Conservation (phyloP, 2,888 invertebrate genomes). For the Chymomyza amoena region DNA sequence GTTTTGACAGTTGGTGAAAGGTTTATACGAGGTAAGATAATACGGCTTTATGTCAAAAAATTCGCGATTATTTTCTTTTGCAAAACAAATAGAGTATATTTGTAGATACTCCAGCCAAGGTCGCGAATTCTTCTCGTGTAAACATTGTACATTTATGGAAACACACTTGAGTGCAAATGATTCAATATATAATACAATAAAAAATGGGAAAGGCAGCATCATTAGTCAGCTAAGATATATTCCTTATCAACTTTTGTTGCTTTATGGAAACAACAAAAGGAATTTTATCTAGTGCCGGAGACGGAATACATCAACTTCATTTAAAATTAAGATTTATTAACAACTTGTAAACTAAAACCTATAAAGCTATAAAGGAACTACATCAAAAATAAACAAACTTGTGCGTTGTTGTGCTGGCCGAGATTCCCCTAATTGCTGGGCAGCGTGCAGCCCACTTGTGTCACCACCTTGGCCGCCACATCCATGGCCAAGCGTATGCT, state of each 20-base stretch:
- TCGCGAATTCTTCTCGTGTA: background rate
- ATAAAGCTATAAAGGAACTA: background rate
- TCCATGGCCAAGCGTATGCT: conserved; percentile 79
- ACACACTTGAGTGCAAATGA: background rate
- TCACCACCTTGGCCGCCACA: conserved; percentile 79
- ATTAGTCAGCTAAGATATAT: background rate
- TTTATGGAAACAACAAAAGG: no score
- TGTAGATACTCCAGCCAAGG: background rate
- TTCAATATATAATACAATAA: background rate
- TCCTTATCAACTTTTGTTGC: background rate
- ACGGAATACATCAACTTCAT: background rate
- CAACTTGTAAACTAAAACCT: background rate
- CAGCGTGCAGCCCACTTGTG: conserved; percentile 80
- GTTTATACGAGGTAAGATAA: no score
- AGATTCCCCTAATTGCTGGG: conserved; percentile 55
- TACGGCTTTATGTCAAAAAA: no score
- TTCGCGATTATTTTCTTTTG: no score
- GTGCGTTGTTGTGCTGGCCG: background rate
- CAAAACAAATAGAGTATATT: no score
- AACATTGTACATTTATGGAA: background rate
- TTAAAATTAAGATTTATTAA: background rate
- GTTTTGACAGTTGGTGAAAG: no score
- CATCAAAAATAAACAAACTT: background rate
- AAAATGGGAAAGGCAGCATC: background rate
- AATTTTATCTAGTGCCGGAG: no score